Base-by-base conservation (phyloP, 2,113 vertebrate species). In the Phycodurus eques region DNA sequence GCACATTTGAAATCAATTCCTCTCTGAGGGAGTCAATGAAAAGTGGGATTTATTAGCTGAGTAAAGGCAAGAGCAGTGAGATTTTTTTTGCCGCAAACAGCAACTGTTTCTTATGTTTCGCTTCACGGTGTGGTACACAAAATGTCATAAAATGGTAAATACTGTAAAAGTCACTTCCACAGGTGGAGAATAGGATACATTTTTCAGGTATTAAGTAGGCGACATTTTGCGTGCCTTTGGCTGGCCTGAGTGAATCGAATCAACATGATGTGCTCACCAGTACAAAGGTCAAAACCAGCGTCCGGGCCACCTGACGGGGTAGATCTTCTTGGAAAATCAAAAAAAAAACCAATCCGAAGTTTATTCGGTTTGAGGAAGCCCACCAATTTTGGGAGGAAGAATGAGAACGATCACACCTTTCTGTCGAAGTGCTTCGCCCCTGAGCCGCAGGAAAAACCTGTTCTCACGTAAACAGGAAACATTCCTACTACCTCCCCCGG, bases 401-500 rank as follows among this genome's bases (percentile, higher is more conserved):
- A 63, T 49, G 62, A 80, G 60, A 3, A 3, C 51, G 31, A 61
- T 46, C 27, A 42, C 83, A 85, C 83, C 81, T 81, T 51, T 43
- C 13, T 27, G 39, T 27, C 4, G 22, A 20, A 1, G 9, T 65
- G 22, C 31, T 42, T n/a, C 2, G 61, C 15, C 43, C 35, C 35
- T 60, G 66, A 31, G 31, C 42, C 70, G 56, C 79, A 56, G 73
- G 69, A n/a, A 81, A 83, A 77, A 85, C 84, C 83, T 80, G 88
- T 80, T 90, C 74, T 75, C 67, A 68, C 22, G 31, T 46, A 70
- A 89, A 77, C 89, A 88, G 91, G 85, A 91, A 89, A 43, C 68
- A 61, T 76, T 83, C 74, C 73, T 67, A 6, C 35, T 56, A 3
- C 39, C 39, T 49, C 33, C 44, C 12, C 39, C 71, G 69, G 67